Evolutionary conservation across 2,888 invertebrate genomes (phyloP).

Genomic region (Drosophila algonquin): DNA sequence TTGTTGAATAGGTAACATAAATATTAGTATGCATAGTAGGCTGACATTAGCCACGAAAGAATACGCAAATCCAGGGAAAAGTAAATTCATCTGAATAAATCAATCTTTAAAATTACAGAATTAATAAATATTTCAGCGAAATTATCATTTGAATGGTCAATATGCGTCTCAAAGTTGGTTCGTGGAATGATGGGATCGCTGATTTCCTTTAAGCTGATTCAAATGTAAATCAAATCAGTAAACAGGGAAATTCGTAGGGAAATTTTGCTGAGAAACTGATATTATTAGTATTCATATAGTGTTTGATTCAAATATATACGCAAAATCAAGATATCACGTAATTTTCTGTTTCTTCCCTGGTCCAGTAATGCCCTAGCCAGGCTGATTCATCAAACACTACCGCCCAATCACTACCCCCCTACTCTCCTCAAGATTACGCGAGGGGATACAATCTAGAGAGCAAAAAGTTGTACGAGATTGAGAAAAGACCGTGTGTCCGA

Average conservation of each 20-base stretch:
- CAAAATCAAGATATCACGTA: background rate
- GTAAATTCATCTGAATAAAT: background rate
- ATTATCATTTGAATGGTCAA: background rate
- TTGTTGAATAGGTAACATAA: constrained; percentile 12
- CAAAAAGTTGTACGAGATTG: constrained; percentile 23
- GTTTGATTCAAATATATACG: background rate
- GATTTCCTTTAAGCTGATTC: background rate
- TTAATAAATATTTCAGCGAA: background rate
- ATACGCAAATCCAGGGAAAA: background rate
- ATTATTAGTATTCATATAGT: background rate
- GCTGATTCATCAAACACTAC: background rate
- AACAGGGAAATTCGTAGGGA: background rate
- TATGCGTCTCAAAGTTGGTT: background rate
- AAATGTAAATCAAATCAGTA: background rate
- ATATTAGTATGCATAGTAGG: constrained; percentile 26
- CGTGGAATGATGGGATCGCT: background rate
- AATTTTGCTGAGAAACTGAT: background rate
- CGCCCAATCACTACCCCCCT: background rate
- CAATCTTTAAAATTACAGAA: background rate
- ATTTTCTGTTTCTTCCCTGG: background rate
- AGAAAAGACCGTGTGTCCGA: background rate
- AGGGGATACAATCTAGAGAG: constrained; percentile 21
- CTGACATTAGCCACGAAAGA: background rate
- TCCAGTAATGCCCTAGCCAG: background rate
- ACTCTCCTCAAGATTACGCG: background rate